phyloP scores from a whole-genome alignment of 2,888 invertebrate genomes.

The Drosophila mimica region DNA sequence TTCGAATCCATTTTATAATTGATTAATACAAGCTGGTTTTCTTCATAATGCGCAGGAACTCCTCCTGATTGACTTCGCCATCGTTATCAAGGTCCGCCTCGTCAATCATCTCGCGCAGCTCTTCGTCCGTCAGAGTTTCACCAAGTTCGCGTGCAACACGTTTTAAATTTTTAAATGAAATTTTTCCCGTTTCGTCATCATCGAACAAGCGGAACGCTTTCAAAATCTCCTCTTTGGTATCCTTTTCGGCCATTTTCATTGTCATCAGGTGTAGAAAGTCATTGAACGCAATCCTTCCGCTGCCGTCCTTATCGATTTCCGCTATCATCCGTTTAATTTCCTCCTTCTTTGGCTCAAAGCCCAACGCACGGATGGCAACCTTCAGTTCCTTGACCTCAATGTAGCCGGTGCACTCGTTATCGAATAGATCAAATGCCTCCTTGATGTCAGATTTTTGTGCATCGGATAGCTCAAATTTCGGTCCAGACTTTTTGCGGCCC shows the following conservation, averaged over 20 bases:
- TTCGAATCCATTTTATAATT: slow-evolving; percentile 22
- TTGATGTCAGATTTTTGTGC: slow-evolving; percentile 96
- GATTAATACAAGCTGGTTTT: slow-evolving; percentile 96
- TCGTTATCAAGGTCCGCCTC: slow-evolving; percentile 98
- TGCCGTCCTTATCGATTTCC: slow-evolving; percentile 94
- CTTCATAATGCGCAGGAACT: slow-evolving; percentile 98
- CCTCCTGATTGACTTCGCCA: slow-evolving; percentile 97
- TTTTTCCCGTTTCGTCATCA: slow-evolving; percentile 98
- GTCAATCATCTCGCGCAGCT: slow-evolving; percentile 98
- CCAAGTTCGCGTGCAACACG: slow-evolving; percentile 97
- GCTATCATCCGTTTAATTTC: slow-evolving; percentile 97
- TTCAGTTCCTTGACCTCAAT: slow-evolving; percentile 97
- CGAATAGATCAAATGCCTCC: slow-evolving; percentile 98
- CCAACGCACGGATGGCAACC: slow-evolving; percentile 97
- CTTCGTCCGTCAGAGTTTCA: slow-evolving; percentile 98
- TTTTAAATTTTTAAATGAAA: slow-evolving; percentile 96
- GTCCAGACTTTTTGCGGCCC: slow-evolving; percentile 88
- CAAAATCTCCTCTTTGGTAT: slow-evolving; percentile 97
- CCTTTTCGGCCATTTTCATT: slow-evolving; percentile 97
- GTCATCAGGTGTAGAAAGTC: slow-evolving; percentile 96
- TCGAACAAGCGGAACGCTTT: slow-evolving; percentile 99
- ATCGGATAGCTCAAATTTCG: slow-evolving; percentile 93
- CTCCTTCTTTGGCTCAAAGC: slow-evolving; percentile 98
- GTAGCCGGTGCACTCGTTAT: slow-evolving; percentile 93
- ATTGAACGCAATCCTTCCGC: slow-evolving; percentile 93